Evolutionary conservation across 2,797 vertebrate genomes (phyloP).

Genomic region (Amniataba percoides): DNA sequence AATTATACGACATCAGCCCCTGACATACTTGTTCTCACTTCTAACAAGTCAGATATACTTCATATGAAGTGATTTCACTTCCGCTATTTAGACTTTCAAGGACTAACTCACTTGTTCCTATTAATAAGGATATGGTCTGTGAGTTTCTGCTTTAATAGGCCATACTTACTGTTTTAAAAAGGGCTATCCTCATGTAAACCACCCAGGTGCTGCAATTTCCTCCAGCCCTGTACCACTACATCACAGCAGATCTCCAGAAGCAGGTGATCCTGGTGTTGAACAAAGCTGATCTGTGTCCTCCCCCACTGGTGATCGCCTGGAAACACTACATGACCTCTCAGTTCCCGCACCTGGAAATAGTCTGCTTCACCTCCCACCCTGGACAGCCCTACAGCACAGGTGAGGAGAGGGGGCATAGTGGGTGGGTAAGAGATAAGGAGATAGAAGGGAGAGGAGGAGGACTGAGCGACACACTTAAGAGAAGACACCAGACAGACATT

Average conservation of each 20-base stretch:
- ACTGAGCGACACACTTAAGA: background rate
- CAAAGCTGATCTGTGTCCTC: constrained; percentile 91
- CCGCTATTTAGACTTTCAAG: constrained; percentile 13
- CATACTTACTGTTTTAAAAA: constrained; percentile 17
- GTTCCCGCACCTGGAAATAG: constrained; percentile 88
- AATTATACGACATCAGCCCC: constrained; percentile 13
- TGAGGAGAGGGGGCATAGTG: constrained; percentile 39
- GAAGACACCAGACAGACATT: background rate
- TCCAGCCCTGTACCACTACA: constrained; percentile 90
- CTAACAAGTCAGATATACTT: constrained; percentile 3
- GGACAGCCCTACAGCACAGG: constrained; percentile 87
- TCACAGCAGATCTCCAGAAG: constrained; percentile 89
- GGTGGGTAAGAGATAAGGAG: background rate
- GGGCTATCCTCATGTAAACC: constrained; percentile 20
- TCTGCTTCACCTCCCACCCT: constrained; percentile 93
- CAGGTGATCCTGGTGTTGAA: constrained; percentile 92
- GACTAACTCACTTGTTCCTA: constrained; percentile 8
- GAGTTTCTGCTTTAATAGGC: constrained; percentile 19
- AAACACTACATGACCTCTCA: constrained; percentile 91
- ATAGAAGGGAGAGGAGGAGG: background rate
- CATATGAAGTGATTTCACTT: constrained; percentile 11
- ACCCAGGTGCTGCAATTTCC: constrained; percentile 92
- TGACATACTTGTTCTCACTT: constrained; percentile 31
- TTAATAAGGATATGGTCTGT: background rate
- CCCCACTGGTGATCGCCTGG: constrained; percentile 91